Evolutionary conservation across 1,140 invertebrate species (phyloP).

Genomic region (Coboldia fuscipes): DNA sequence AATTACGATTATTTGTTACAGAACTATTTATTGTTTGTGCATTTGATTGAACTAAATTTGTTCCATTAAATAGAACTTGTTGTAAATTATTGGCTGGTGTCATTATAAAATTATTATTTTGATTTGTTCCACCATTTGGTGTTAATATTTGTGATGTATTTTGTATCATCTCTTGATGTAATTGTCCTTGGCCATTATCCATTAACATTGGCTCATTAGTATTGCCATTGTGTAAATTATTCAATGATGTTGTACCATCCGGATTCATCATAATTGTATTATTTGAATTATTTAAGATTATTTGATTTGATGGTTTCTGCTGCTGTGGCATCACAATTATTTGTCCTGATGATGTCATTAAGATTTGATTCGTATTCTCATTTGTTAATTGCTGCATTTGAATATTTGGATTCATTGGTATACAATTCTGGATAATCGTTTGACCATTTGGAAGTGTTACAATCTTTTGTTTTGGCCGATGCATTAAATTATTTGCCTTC

Average conservation of each 20-base stretch:
- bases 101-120: too few relatives aligned
- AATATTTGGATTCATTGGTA: background rate
- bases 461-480: constrained; percentile 2
- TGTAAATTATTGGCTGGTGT: too few relatives aligned
- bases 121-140: too few relatives aligned
- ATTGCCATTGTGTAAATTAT: background rate
- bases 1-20: too few relatives aligned
- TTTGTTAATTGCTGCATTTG: background rate
- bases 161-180: background rate
- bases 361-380: constrained; percentile 11
- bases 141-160: too few relatives aligned
- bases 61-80: too few relatives aligned
- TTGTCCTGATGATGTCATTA: constrained; percentile 20
- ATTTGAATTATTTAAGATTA: constrained; percentile 1
- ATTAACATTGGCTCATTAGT: constrained; percentile 1
- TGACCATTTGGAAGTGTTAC: constrained; percentile 2
- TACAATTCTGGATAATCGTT: background rate
- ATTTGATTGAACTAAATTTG: too few relatives aligned
- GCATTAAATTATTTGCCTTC: constrained; percentile 18
- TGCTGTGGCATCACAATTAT: constrained; percentile 27
- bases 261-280: background rate
- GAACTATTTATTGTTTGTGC: too few relatives aligned
- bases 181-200: background rate
- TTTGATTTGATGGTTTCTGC: constrained; percentile 8
- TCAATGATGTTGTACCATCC: background rate